Percentiles rank a stretch among this genome's conserved stretches.
Conservation (phyloP, 2,888 invertebrate genomes). For the Meliscaeva auricollis region DNA sequence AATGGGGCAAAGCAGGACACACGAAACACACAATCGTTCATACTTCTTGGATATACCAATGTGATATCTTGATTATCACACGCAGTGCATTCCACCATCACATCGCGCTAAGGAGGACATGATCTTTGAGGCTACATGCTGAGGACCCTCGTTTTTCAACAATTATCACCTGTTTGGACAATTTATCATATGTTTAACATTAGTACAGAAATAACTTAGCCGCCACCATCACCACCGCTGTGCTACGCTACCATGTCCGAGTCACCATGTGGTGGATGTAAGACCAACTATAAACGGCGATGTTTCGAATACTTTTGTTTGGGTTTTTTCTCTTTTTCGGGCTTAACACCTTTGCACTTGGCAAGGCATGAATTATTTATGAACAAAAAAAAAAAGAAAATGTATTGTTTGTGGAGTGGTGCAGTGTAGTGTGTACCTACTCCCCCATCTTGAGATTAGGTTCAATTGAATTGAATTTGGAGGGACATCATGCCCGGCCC, state of each 20-base stretch:
- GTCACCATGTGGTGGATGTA: constrained; percentile 57
- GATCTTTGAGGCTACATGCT: constrained; percentile 28
- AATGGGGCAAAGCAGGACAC: constrained; percentile 28
- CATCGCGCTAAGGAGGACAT: not conserved
- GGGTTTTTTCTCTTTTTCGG: constrained; percentile 33
- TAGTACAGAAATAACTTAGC: constrained; percentile 57
- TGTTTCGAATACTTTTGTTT: constrained; percentile 11
- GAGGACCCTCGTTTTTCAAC: constrained; percentile 54
- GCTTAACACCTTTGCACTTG: constrained; percentile 67
- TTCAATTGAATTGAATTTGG: constrained; percentile 44
- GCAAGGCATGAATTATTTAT: constrained; percentile 71
- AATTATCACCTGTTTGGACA: constrained; percentile 76
- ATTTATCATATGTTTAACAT: constrained; percentile 76
- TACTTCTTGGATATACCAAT: constrained; percentile 13
- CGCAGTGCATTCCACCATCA: constrained; percentile 47
- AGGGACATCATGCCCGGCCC: constrained; percentile 13
- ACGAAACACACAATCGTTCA: not conserved
- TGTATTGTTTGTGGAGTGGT: not conserved
- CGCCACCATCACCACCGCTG: not conserved
- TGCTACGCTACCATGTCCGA: not conserved
- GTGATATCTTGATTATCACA: constrained; percentile 70
- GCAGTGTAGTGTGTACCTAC: constrained; percentile 27
- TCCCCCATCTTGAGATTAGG: constrained; percentile 66
- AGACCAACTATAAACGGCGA: not conserved
- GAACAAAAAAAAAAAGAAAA: constrained; percentile 35